Conservation (phyloP, 1,140 invertebrate genomes). For the Ylistrum balloti region DNA sequence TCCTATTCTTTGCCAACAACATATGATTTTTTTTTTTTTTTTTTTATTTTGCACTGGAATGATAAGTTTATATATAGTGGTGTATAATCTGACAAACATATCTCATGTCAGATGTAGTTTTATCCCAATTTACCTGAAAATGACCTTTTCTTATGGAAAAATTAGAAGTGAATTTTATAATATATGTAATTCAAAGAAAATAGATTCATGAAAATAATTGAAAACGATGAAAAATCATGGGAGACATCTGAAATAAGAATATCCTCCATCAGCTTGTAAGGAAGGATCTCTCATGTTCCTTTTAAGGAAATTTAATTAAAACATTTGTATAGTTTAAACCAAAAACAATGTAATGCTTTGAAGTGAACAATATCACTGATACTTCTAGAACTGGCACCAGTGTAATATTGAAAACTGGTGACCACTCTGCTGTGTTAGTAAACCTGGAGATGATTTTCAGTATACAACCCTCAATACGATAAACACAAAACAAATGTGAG, state of each 20-base stretch:
- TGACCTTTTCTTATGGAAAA: neutral
- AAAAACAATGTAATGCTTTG: too few species aligned
- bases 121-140: neutral
- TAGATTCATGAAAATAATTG: too few species aligned
- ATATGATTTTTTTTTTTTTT: neutral
- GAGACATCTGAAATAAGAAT: too few species aligned
- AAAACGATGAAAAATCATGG: too few species aligned
- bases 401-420: neutral
- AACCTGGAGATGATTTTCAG: neutral
- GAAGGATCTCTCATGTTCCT: too few species aligned
- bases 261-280: too few species aligned
- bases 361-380: too few species aligned
- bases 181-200: neutral
- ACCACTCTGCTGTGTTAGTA: neutral
- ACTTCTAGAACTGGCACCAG: too few species aligned
- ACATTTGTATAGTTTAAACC: too few species aligned
- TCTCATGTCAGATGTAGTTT: neutral
- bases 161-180: too few species aligned
- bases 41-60: slow-evolving; percentile 9
- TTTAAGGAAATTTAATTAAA: too few species aligned
- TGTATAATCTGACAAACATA: neutral
- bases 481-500: neutral
- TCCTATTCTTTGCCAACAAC: neutral
- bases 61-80: neutral
- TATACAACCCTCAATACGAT: slow-evolving; percentile 12